Base-by-base conservation (phyloP, 2,113 vertebrate species). In the Meleagris gallopavo region DNA sequence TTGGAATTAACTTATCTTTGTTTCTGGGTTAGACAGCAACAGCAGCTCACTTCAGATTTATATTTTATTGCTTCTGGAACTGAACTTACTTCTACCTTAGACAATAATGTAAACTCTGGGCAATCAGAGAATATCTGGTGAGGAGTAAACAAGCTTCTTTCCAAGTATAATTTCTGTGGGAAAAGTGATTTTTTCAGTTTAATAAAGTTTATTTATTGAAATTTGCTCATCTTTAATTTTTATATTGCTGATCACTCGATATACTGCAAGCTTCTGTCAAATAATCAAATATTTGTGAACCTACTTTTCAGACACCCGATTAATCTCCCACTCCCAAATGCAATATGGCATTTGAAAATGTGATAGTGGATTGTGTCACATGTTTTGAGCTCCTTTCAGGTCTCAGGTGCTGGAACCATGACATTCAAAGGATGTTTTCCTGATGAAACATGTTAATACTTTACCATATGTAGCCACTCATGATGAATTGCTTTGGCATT, bases 401-500 rank as follows among this genome's bases (percentile, higher is more conserved):
- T 94, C 89, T 86, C 84, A 60, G 21, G 74, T 87, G 69, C 75
- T 0, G 11, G 88, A 89, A 66, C 38, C 78, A 85, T 93, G 96
- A 95, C 95, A 97, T 96, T 97, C 93, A 95, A 75, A 93, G 83
- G 79, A 89, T 91, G 94, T 93, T 96, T 91, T 89, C 72, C 86
- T 74, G 72, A 94, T 95, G 86, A 95, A 92, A 95, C 72, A 55
- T 90, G 93, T 96, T 97, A 96, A 89, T 88, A 87, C 78, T 94
- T 87, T 89, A 87, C 91, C 93, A 91, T 94, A 94, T 96, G 90
- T 83, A 96, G 64, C 84, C 65, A 36, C 65, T 69, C 6, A 6
- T 96, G 94, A 96, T 95, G 83, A 93, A 97, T 96, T 91, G 69
- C 90, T 95, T 94, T 97, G 96, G 95, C 94, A 97, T 96, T 96